Base-by-base conservation (phyloP, 2,113 vertebrate species). In the zebrafish (Danio rerio) region DNA sequence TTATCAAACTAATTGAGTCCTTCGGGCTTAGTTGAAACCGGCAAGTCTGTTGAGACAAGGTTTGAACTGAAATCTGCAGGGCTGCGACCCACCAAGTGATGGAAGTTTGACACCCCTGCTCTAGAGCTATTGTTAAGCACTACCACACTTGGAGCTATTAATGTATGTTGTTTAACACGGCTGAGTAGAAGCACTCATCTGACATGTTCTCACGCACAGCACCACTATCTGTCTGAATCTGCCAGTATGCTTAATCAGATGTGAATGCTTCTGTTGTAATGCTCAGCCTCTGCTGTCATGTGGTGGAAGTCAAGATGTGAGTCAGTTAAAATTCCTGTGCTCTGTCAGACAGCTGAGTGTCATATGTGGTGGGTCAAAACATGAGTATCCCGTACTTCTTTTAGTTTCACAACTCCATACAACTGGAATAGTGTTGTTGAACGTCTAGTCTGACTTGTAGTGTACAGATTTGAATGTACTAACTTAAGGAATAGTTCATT, bases 231-330 rank as follows among this genome's bases (percentile, higher is more conserved):
- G 68, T 8, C 18, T 31, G 1, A 3, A 15, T 50, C 45, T 71
- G 8, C 9, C 16, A 13, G 6, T 47, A 20, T 50, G 45, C 68
- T 52, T 71, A 71, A 71, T 71, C 45, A 52, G 47, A 71, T 52
- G 18, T 31, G 18, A 71, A 31, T 52, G 47, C 7, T 18, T 52
- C 68, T 50, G 18, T 71, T 71, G 18, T 71, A 71, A 71, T 15
- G 18, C 21, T 31, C 12, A 31, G 18, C 2, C n/a, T 52, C 47
- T 31, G 68, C 18, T 52, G 47, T 71, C 68, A 71, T 20, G 21
- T 71, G 68, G 50, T 31, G 12, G 7, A 71, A 15, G 68, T 52
- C 12, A 47, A 18, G 65, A 71, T 71, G 20, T 21, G 68, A 70
- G n/a, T 69, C 43, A 20, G 15, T 11, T 69, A 15, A 70, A 70